phyloP scores from a whole-genome alignment of 2,113 vertebrate species.

The Herpailurus yagouaroundi region DNA sequence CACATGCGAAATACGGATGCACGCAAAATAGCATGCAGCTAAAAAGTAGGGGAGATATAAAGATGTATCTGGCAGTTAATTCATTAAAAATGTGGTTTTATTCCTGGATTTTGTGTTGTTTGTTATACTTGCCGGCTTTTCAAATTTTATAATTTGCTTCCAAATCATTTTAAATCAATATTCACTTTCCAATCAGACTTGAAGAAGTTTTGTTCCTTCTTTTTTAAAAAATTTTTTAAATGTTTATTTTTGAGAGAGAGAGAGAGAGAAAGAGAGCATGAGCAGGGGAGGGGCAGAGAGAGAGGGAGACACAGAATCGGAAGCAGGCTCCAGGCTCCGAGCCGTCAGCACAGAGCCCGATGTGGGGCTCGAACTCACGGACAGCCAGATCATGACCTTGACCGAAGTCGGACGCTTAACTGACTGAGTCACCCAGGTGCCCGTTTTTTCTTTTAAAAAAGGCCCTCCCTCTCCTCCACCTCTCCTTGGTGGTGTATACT shows the following conservation, averaged over 20 bases:
- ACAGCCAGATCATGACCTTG: too few species aligned
- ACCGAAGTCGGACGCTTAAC: too few species aligned
- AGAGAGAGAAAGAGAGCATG: too few species aligned
- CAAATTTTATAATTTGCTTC: background rate
- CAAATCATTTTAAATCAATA: background rate
- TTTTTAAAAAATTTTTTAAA: background rate
- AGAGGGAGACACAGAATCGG: too few species aligned
- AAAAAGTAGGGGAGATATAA: background rate
- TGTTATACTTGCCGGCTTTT: background rate
- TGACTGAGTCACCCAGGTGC: too few species aligned
- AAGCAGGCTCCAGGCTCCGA: too few species aligned
- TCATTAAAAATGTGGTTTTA: background rate
- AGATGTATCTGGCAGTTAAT: background rate
- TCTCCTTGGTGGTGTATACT: background rate
- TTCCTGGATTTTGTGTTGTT: background rate
- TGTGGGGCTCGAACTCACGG: too few species aligned
- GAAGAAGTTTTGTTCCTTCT: background rate
- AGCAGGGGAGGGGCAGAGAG: too few species aligned
- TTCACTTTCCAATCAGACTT: background rate
- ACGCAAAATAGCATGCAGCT: background rate
- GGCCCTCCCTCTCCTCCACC: accelerated
- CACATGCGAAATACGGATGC: background rate
- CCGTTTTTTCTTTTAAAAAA: background rate
- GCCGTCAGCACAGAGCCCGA: too few species aligned
- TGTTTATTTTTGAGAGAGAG: too few species aligned